These are phyloP conservation scores for Drosophila persimilis DNA, from an alignment of 1,140 invertebrate genomes.

Conservation along the genomic window DNA sequence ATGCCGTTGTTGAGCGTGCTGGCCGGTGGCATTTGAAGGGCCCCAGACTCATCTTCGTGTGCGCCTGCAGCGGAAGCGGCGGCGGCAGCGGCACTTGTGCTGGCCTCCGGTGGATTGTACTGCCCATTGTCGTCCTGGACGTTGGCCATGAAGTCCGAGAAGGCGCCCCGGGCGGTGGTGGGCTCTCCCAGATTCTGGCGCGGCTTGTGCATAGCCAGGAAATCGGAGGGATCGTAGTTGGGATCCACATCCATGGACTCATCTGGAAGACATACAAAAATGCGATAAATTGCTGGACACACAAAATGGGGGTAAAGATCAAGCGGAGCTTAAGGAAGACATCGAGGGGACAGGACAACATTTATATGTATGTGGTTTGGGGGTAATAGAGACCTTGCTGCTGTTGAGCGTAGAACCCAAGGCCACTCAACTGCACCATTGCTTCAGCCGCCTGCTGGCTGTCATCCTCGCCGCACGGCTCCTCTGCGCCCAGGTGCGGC, in stretches of 20 bases:
- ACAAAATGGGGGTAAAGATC: background rate
- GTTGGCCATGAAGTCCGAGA: constrained; percentile 60
- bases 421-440: constrained; percentile 92
- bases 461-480: constrained; percentile 87
- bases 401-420: constrained; percentile 87
- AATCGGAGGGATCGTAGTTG: constrained; percentile 94
- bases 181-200: constrained; percentile 43
- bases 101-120: constrained; percentile 51
- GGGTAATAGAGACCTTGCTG: constrained; percentile 83
- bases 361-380: constrained; percentile 2
- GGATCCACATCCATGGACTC: constrained; percentile 92
- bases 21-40: constrained; percentile 41
- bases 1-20: constrained; percentile 55
- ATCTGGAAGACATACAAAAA: constrained; percentile 83
- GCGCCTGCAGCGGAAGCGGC: constrained; percentile 5
- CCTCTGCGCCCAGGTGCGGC: constrained; percentile 77
- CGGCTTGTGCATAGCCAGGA: constrained; percentile 84
- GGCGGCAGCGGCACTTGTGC: constrained; percentile 52
- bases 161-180: constrained; percentile 45
- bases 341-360: constrained; percentile 24
- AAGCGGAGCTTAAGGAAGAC: constrained; percentile 15
- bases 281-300: constrained; percentile 15
- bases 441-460: constrained; percentile 92
- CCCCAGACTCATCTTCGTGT: constrained; percentile 19
- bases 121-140: constrained; percentile 58